Conservation (phyloP, 2,113 vertebrate genomes). For the Madoqua kirkii region DNA sequence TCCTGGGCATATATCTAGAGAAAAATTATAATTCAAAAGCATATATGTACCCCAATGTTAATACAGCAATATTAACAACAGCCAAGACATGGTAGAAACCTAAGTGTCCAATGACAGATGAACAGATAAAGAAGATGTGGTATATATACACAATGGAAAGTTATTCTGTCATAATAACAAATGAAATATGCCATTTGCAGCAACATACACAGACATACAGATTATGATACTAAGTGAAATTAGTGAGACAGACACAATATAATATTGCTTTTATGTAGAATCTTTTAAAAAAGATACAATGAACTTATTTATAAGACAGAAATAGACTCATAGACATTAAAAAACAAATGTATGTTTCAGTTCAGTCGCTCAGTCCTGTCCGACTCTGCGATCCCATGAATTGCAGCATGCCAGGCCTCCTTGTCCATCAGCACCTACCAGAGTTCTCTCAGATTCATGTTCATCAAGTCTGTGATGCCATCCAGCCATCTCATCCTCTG, state of each 20-base stretch:
- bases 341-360: not conserved
- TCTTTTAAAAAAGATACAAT: not conserved
- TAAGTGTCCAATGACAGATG: not conserved
- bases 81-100: not conserved
- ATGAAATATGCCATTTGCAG: not conserved
- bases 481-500: no score
- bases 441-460: no score
- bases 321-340: not conserved
- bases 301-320: not conserved
- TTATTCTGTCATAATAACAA: not conserved
- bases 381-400: no score
- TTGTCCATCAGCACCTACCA: no score
- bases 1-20: not conserved
- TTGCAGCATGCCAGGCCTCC: no score
- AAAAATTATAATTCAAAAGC: not conserved
- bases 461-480: no score
- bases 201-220: not conserved
- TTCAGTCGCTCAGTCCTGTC: no score
- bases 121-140: not conserved
- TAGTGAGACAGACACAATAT: not conserved
- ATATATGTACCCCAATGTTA: not conserved
- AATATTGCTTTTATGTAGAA: no score
- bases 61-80: not conserved
- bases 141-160: not conserved
- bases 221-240: not conserved